These are phyloP conservation scores for Oryzias melastigma DNA, from an alignment of 2,113 vertebrate genomes.

Conservation along the genomic window DNA sequence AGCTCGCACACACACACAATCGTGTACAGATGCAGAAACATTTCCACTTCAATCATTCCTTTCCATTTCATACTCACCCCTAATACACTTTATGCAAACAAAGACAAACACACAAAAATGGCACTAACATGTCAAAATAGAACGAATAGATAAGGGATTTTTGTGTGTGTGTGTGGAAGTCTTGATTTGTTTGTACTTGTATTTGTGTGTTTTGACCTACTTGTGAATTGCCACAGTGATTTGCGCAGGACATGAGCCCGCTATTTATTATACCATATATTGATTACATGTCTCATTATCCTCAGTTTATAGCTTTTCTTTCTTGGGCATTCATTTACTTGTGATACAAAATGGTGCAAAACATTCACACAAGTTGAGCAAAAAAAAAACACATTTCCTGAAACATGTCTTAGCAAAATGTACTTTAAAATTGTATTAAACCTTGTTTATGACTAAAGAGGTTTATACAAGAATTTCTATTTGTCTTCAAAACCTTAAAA, in stretches of 20 bases:
- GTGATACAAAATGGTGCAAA: not conserved
- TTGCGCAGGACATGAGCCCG: constrained; percentile 49
- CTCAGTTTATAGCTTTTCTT: constrained; percentile 54
- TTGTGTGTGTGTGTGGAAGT: too few relatives aligned
- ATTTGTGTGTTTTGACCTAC: constrained; percentile 32
- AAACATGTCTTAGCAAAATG: not conserved
- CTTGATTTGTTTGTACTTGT: not conserved
- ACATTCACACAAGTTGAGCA: not conserved
- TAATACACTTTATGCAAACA: constrained; percentile 16
- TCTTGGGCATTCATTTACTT: not conserved
- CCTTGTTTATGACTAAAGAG: too few relatives aligned
- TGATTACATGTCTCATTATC: constrained; percentile 69
- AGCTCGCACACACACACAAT: constrained; percentile 5
- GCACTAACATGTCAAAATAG: constrained; percentile 41
- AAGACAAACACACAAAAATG: constrained; percentile 37
- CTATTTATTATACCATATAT: constrained; percentile 59
- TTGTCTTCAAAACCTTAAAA: too few relatives aligned
- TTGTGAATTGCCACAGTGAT: constrained; percentile 52
- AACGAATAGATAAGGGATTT: constrained; percentile 33
- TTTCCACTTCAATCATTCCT: constrained; percentile 66
- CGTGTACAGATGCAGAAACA: constrained; percentile 4
- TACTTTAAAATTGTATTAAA: not conserved
- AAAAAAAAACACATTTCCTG: not conserved
- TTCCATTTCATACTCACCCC: constrained; percentile 26
- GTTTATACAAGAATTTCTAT: too few relatives aligned